A percentile compares a stretch with the other conserved stretches of the same genome.
Evolutionary conservation across 2,888 invertebrate species (phyloP).

Genomic region (Mantis religiosa): DNA sequence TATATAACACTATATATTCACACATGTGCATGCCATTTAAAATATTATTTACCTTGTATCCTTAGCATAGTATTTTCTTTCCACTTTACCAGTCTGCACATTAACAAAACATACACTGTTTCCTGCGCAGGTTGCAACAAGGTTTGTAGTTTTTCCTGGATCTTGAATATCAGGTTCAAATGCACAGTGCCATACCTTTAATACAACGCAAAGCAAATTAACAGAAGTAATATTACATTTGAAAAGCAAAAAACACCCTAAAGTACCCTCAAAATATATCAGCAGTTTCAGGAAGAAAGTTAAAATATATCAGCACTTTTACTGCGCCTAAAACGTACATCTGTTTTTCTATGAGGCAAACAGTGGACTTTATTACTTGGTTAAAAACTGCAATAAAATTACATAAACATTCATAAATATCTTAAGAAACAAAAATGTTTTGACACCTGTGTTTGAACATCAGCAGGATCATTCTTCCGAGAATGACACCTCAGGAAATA

Average conservation of each 20-base stretch:
- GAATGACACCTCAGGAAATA: constrained; percentile 47
- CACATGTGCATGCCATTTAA: background rate
- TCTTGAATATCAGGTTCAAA: constrained; percentile 44
- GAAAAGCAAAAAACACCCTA: too few relatives aligned
- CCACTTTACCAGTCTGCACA: constrained; percentile 42
- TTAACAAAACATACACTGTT: constrained; percentile 48
- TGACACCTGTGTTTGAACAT: constrained; percentile 43
- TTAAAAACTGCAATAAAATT: too few relatives aligned
- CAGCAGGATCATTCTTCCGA: constrained; percentile 43
- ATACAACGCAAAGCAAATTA: background rate
- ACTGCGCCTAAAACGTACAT: too few relatives aligned
- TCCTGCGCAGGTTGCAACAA: constrained; percentile 50
- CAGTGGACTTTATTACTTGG: too few relatives aligned
- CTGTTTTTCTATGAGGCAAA: too few relatives aligned
- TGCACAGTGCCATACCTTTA: constrained; percentile 46
- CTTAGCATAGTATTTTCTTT: constrained; percentile 42
- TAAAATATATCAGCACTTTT: too few relatives aligned
- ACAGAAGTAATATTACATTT: too few relatives aligned
- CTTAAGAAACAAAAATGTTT: background rate
- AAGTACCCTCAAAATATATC: too few relatives aligned
- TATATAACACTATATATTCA: too few relatives aligned
- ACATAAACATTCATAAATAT: background rate
- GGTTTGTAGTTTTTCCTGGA: constrained; percentile 38
- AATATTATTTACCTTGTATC: constrained; percentile 7
- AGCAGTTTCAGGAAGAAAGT: too few relatives aligned